phyloP scores from a whole-genome alignment of 2,113 vertebrate genomes.

The Protobothrops flavoviridis region DNA sequence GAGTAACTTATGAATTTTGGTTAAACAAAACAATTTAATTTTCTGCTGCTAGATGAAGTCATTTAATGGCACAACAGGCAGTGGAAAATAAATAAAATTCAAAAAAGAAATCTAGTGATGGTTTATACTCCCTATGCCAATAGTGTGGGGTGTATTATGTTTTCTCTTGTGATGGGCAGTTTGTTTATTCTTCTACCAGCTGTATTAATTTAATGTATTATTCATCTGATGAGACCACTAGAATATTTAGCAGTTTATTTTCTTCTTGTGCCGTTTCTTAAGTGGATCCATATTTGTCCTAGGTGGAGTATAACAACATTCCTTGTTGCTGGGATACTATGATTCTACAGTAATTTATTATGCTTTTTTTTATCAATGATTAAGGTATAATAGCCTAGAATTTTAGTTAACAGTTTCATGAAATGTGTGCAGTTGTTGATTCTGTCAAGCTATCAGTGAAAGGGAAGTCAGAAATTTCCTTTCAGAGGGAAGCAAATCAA shows the following conservation, averaged over 20 bases:
- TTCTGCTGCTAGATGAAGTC: constrained; percentile 60
- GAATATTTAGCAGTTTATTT: constrained; percentile 42
- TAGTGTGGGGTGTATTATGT: constrained; percentile 27
- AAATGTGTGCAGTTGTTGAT: constrained; percentile 29
- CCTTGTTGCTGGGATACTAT: constrained; percentile 9
- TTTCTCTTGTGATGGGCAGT: constrained; percentile 46
- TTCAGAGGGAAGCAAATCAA: constrained; percentile 22
- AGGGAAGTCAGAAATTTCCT: constrained; percentile 32
- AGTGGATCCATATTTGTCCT: constrained; percentile 17
- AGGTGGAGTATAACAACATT: constrained; percentile 27
- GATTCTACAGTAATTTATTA: constrained; percentile 19
- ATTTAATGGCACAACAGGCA: constrained; percentile 49
- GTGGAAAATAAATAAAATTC: constrained; percentile 1
- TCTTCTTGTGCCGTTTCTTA: constrained; percentile 31
- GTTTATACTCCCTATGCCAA: constrained; percentile 52
- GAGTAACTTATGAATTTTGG: constrained; percentile 44
- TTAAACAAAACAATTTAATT: constrained; percentile 55
- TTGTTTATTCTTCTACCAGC: constrained; percentile 57
- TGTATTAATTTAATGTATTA: constrained; percentile 56
- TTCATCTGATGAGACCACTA: constrained; percentile 36
- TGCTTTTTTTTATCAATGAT: neutral
- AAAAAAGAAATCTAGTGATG: constrained; percentile 27
- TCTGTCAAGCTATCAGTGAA: constrained; percentile 29
- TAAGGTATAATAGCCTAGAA: constrained; percentile 35
- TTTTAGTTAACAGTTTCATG: constrained; percentile 31